Evolutionary conservation across 2,797 vertebrate species (phyloP).

Genomic region (Artibeus lituratus): DNA sequence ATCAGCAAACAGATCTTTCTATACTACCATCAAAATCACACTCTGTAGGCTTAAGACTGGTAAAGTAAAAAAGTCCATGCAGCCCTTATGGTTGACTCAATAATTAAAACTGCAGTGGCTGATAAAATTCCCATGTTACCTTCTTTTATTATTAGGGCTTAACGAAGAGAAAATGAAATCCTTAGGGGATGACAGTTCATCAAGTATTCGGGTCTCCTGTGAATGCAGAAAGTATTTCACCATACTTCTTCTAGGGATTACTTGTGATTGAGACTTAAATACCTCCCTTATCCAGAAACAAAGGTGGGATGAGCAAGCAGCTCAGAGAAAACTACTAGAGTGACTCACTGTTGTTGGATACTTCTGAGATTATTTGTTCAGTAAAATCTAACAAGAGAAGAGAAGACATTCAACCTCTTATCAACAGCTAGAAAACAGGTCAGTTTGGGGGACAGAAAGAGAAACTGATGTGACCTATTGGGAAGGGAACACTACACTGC

Average conservation of each 20-base stretch:
- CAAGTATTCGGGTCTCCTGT: neutral
- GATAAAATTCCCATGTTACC: neutral
- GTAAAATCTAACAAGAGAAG: neutral
- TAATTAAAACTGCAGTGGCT: neutral
- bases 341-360: neutral
- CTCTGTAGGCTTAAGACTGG: rapidly evolving
- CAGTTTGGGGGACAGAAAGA: neutral
- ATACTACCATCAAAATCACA: neutral
- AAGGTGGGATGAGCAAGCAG: neutral
- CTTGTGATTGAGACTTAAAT: neutral
- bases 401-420: neutral
- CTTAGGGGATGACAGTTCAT: neutral
- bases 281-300: neutral
- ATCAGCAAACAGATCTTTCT: neutral
- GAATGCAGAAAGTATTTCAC: neutral
- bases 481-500: rapidly evolving
- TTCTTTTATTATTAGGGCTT: neutral
- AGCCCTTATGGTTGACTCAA: neutral
- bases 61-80: neutral
- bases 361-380: neutral
- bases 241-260: neutral
- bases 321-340: neutral
- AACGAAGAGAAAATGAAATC: neutral
- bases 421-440: neutral
- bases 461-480: neutral